Conservation (phyloP, 2,797 vertebrate genomes). For the Alectoris magna region DNA sequence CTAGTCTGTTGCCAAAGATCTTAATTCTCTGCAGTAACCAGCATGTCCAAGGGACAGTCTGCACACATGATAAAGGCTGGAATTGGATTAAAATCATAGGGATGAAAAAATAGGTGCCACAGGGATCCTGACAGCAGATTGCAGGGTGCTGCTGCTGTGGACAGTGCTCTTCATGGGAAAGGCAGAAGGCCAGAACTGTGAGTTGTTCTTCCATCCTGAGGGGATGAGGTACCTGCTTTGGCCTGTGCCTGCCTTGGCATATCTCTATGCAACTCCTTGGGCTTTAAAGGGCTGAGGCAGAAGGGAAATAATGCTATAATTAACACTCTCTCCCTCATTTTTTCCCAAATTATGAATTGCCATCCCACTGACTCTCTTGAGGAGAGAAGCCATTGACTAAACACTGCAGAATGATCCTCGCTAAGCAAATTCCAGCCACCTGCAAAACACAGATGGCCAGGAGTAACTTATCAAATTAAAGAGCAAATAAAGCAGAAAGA, state of each 20-base stretch:
- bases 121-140: neutral
- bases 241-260: neutral
- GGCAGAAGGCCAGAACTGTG: neutral
- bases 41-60: rapidly evolving
- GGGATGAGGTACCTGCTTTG: neutral
- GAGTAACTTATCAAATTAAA: neutral
- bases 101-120: neutral
- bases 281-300: neutral
- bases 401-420: neutral
- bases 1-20: neutral
- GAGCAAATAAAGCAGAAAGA: neutral
- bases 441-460: neutral
- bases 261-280: neutral
- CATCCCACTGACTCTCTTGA: neutral
- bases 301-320: neutral
- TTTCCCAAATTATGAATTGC: neutral
- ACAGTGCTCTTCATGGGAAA: neutral
- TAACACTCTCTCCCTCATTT: neutral
- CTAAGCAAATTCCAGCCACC: neutral
- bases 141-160: neutral
- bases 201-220: neutral
- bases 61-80: neutral
- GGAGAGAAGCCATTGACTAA: neutral
- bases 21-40: neutral
- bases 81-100: neutral